Conservation (phyloP, 2,797 vertebrate genomes). For the Melanotaenia parkinsoni region DNA sequence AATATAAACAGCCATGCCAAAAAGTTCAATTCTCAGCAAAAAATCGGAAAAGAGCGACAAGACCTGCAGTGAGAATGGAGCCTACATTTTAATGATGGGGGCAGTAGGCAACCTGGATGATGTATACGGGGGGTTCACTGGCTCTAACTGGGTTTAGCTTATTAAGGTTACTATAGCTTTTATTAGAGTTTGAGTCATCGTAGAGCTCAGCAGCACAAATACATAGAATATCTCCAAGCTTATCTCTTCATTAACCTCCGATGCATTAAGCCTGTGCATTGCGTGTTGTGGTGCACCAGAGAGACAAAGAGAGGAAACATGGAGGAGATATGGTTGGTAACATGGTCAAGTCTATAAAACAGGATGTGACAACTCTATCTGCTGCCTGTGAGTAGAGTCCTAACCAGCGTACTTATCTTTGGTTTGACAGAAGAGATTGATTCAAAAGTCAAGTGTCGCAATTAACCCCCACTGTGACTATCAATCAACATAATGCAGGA, state of each 20-base stretch:
- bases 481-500: conserved; percentile 63
- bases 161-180: neutral
- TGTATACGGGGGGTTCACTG: no score
- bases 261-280: neutral
- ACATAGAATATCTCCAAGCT: neutral
- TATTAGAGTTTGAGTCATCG: neutral
- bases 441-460: conserved; percentile 63
- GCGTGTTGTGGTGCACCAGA: neutral
- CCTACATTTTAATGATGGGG: no score
- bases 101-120: no score
- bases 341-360: conserved; percentile 33
- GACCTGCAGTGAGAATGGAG: no score
- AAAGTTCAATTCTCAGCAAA: no score
- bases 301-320: conserved; percentile 11
- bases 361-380: conserved; percentile 36
- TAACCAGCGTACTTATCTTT: conserved; percentile 50
- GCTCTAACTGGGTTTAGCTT: no score
- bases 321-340: conserved; percentile 36
- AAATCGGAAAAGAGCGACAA: no score
- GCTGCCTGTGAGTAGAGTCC: conserved; percentile 13
- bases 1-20: no score
- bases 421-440: conserved; percentile 56
- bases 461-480: conserved; percentile 66
- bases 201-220: neutral
- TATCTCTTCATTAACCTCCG: conserved; percentile 2